A percentile compares a stretch with the other conserved stretches of the same genome.
These are phyloP conservation scores for Arctopsyche grandis DNA, from an alignment of 1,140 invertebrate species.

Conservation along the genomic window DNA sequence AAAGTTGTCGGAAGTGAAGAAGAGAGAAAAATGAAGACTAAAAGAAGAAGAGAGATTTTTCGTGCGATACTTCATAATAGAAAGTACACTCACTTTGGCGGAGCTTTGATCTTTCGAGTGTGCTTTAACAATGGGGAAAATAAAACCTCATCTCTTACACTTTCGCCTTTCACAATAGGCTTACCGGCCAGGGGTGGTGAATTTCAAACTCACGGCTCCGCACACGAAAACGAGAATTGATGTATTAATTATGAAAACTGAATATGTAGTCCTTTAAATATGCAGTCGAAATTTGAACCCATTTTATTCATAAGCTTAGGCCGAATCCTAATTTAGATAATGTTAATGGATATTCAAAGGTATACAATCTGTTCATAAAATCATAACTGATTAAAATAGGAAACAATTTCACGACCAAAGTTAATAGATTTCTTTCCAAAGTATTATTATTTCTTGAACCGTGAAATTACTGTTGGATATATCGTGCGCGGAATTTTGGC, in stretches of 20 bases:
- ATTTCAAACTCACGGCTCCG: not conserved
- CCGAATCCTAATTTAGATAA: too few relatives aligned
- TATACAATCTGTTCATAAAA: too few relatives aligned
- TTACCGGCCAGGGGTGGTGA: not conserved
- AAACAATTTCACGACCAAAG: too few relatives aligned
- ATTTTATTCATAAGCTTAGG: too few relatives aligned
- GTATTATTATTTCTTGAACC: too few relatives aligned
- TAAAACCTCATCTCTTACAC: conserved; percentile 32
- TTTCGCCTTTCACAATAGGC: conserved; percentile 15
- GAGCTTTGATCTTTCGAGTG: conserved; percentile 28
- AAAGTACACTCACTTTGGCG: conserved; percentile 26
- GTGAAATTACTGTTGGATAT: too few relatives aligned
- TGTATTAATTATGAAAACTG: conserved; percentile 18
- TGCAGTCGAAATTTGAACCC: too few relatives aligned
- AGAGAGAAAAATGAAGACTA: not conserved
- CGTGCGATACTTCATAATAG: conserved; percentile 32
- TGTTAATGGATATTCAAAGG: too few relatives aligned
- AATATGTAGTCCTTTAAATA: conserved; percentile 4
- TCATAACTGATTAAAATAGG: too few relatives aligned
- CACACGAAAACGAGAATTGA: not conserved
- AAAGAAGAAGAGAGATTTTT: not conserved
- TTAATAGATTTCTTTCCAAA: too few relatives aligned
- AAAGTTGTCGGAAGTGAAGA: conserved; percentile 21
- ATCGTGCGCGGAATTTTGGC: too few relatives aligned
- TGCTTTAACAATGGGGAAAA: conserved; percentile 27